Evolutionary conservation across 2,113 vertebrate genomes (phyloP).

Genomic region (Aegithalos caudatus): DNA sequence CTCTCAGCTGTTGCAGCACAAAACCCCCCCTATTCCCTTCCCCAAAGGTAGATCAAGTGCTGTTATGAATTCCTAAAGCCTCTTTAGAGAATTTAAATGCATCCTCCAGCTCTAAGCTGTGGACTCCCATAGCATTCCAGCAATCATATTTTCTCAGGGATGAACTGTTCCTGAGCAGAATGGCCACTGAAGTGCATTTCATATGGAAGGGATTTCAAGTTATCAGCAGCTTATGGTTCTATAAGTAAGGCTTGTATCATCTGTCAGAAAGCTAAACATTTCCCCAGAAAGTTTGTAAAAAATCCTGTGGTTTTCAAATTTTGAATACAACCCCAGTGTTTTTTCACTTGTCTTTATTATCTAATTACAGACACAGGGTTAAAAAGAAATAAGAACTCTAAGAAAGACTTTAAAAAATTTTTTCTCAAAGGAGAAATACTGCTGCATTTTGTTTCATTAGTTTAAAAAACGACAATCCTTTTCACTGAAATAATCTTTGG

Average conservation of each 20-base stretch:
- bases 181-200: conserved; percentile 8
- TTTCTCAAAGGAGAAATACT: neutral
- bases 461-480: neutral
- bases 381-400: neutral
- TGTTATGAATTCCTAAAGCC: conserved; percentile 35
- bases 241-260: neutral
- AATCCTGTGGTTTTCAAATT: neutral
- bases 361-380: neutral
- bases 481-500: neutral
- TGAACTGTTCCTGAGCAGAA: conserved; percentile 26
- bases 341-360: neutral
- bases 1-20: neutral
- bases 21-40: neutral
- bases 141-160: conserved; percentile 50
- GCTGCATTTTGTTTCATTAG: neutral
- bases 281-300: neutral
- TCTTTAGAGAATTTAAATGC: conserved; percentile 40
- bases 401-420: neutral
- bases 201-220: neutral
- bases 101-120: neutral
- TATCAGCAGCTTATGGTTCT: neutral
- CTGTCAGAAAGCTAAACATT: neutral
- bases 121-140: neutral
- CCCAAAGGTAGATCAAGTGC: conserved; percentile 7
- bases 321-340: neutral